A percentile compares a stretch with the other conserved stretches of the same genome.
These are phyloP conservation scores for Diceros bicornis DNA, from an alignment of 2,797 vertebrate species.

Conservation along the genomic window DNA sequence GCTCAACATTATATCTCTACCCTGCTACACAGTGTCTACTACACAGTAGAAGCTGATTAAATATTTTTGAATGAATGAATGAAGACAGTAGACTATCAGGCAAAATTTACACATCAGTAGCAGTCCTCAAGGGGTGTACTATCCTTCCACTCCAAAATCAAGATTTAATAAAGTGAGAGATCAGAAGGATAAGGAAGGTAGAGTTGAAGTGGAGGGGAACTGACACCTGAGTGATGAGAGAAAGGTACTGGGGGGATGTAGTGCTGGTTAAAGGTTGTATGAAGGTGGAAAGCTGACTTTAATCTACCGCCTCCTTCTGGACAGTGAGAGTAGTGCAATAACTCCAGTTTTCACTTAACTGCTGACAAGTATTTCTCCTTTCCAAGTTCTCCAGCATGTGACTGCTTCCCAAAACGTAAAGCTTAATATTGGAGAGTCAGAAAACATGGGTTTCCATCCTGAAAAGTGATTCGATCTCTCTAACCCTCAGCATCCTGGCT, in stretches of 20 bases:
- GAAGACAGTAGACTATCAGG: background rate
- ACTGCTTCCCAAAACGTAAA: background rate
- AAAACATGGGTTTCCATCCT: background rate
- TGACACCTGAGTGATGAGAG: background rate
- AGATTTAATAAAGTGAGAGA: background rate
- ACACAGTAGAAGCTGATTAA: background rate
- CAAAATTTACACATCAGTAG: background rate
- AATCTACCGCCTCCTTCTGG: conserved; percentile 9
- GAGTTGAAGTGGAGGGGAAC: background rate
- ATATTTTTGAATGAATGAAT: background rate
- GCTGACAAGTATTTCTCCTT: background rate
- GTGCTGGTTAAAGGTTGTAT: background rate
- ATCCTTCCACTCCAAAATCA: background rate
- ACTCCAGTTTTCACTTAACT: background rate
- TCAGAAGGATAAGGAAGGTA: background rate
- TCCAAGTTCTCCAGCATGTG: background rate
- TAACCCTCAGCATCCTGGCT: background rate
- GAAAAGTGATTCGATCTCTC: background rate
- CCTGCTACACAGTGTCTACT: background rate
- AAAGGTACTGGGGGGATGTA: background rate
- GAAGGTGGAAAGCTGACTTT: background rate
- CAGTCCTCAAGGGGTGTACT: background rate
- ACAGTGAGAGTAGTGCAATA: background rate
- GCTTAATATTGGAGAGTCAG: background rate
- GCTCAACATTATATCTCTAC: background rate